Evolutionary conservation across 2,113 vertebrate species (phyloP).

Genomic region (Shinisaurus crocodilurus): DNA sequence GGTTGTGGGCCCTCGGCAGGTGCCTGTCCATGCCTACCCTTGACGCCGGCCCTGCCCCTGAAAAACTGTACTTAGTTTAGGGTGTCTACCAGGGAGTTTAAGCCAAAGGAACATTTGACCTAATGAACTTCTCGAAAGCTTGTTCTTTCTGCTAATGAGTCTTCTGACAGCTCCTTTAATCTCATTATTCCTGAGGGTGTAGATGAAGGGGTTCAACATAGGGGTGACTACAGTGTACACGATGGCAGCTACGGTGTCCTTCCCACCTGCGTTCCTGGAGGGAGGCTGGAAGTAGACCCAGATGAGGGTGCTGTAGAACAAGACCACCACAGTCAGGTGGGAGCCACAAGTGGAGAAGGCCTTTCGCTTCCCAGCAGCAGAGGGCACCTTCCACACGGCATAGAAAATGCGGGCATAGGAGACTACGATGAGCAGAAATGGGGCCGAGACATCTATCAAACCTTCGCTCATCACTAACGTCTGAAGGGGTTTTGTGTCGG

Average conservation of each 20-base stretch:
- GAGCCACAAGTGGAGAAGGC: slow-evolving; percentile 47
- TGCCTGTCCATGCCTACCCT: too few species aligned
- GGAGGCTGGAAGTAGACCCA: slow-evolving; percentile 45
- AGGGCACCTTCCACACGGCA: slow-evolving; percentile 47
- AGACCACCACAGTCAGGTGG: slow-evolving; percentile 35
- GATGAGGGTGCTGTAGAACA: slow-evolving; percentile 15
- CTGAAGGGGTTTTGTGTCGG: slow-evolving; percentile 37
- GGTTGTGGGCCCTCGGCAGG: too few species aligned
- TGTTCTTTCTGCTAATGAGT: background rate
- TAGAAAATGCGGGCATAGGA: slow-evolving; percentile 51
- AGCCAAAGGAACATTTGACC: background rate
- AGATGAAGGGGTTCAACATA: slow-evolving; percentile 52
- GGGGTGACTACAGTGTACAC: slow-evolving; percentile 53
- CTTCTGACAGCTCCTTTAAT: slow-evolving; percentile 45
- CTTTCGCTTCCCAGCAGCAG: slow-evolving; percentile 36
- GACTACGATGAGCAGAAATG: slow-evolving; percentile 56
- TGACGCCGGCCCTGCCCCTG: too few species aligned
- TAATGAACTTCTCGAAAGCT: background rate
- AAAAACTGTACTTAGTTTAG: background rate
- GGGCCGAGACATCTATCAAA: slow-evolving; percentile 39
- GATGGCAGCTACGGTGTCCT: slow-evolving; percentile 28
- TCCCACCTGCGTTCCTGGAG: slow-evolving; percentile 26
- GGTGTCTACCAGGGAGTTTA: background rate
- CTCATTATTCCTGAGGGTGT: slow-evolving; percentile 44
- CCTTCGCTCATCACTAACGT: slow-evolving; percentile 50